Percentiles rank a stretch among this genome's conserved stretches.
phyloP scores from a whole-genome alignment of 92 coral and sea anemone species.

The Anthopleura xanthogrammica region DNA sequence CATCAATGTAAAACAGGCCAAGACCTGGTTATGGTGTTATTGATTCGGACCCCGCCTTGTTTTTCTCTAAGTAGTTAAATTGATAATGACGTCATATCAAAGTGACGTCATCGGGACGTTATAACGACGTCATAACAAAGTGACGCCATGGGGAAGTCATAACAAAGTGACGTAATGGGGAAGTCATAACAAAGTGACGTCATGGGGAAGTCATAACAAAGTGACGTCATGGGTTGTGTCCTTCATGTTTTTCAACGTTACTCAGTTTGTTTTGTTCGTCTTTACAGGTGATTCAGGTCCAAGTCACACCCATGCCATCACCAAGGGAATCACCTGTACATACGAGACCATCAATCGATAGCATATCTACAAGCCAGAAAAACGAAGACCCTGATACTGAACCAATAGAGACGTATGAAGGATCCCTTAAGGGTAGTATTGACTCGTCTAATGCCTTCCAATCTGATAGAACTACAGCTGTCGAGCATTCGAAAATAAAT shows the following conservation, averaged over 20 bases:
- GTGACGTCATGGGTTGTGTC: not conserved
- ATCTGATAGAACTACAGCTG: conserved; percentile 19
- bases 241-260: no score
- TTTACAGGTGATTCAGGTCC: conserved; percentile 58
- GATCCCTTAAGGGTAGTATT: conserved; percentile 31
- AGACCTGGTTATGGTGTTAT: no score
- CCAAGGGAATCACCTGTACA: conserved; percentile 67
- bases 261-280: not conserved
- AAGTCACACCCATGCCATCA: conserved; percentile 63
- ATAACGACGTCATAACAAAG: not conserved
- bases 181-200: not conserved
- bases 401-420: conserved; percentile 41
- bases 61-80: no score
- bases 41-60: no score
- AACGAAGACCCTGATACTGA: conserved; percentile 25
- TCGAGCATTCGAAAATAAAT: conserved; percentile 8
- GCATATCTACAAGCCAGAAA: conserved; percentile 17
- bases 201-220: no score
- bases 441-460: conserved; percentile 27
- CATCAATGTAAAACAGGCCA: no score
- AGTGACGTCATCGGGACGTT: not conserved
- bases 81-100: not conserved
- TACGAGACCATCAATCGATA: conserved; percentile 27
- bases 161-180: not conserved
- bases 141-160: no score